Conservation (phyloP, 2,888 invertebrate genomes). For the Mystacides longicornis region DNA sequence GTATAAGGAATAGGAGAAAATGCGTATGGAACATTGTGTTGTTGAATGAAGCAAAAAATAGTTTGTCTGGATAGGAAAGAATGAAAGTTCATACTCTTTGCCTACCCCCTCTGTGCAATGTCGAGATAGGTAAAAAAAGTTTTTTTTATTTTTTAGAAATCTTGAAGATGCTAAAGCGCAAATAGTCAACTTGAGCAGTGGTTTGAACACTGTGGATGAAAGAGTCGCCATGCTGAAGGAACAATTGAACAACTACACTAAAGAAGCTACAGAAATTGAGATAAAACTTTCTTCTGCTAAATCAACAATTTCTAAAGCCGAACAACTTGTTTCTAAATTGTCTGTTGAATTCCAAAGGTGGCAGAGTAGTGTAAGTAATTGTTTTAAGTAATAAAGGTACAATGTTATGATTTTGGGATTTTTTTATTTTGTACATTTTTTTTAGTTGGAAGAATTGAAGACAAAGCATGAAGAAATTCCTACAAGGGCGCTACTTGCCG, state of each 20-base stretch:
- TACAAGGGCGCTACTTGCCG: slow-evolving; percentile 59
- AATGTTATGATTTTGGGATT: not conserved
- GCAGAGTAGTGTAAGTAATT: slow-evolving; percentile 49
- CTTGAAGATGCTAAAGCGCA: slow-evolving; percentile 75
- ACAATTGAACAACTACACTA: slow-evolving; percentile 77
- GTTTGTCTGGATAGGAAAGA: too few species aligned
- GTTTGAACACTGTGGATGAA: slow-evolving; percentile 72
- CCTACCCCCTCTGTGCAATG: too few species aligned
- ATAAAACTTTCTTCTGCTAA: slow-evolving; percentile 71
- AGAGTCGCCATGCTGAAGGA: slow-evolving; percentile 70
- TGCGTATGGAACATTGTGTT: too few species aligned
- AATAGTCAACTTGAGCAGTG: slow-evolving; percentile 67
- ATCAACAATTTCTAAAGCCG: slow-evolving; percentile 69
- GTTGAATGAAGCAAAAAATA: too few species aligned
- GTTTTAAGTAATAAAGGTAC: not conserved
- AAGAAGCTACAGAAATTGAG: slow-evolving; percentile 90
- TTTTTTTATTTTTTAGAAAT: slow-evolving; percentile 52
- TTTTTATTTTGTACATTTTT: slow-evolving; percentile 24
- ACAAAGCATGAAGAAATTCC: slow-evolving; percentile 57
- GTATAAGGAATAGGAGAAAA: too few species aligned
- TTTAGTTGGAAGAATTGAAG: slow-evolving; percentile 54
- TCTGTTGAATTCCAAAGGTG: slow-evolving; percentile 85
- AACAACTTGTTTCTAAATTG: slow-evolving; percentile 75
- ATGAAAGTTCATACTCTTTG: too few species aligned
- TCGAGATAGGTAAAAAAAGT: too few species aligned